Evolutionary conservation across 1,140 invertebrate species (phyloP).

Genomic region (Zeugodacus cucurbitae): DNA sequence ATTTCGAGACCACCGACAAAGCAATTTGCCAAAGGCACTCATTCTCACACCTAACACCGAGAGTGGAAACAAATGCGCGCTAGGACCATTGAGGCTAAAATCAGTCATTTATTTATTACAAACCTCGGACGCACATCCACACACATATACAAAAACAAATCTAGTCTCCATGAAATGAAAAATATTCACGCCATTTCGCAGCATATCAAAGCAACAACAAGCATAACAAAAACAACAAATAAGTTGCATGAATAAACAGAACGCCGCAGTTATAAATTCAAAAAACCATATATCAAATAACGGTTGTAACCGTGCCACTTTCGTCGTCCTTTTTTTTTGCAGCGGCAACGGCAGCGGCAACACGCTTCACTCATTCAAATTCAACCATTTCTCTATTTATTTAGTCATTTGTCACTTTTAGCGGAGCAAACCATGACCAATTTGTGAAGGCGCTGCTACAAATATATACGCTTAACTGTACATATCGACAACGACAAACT

Average conservation of each 20-base stretch:
- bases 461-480: neutral
- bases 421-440: neutral
- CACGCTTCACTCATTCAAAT: neutral
- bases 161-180: neutral
- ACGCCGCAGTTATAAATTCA: neutral
- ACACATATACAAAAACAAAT: neutral
- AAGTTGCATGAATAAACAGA: neutral
- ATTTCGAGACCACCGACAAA: neutral
- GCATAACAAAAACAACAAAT: neutral
- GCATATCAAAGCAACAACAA: neutral
- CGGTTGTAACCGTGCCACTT: neutral
- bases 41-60: neutral
- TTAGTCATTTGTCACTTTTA: neutral
- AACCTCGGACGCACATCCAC: neutral
- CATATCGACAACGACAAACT: neutral
- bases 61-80: neutral
- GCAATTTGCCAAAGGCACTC: neutral
- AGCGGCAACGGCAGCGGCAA: no score
- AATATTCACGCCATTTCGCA: neutral
- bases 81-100: neutral
- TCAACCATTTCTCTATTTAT: neutral
- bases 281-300: constrained; percentile 8
- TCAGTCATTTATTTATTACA: neutral
- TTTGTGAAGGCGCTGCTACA: neutral
- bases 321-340: constrained; percentile 8